Evolutionary conservation across 2,113 vertebrate species (phyloP).

Genomic region (Hippotragus niger): DNA sequence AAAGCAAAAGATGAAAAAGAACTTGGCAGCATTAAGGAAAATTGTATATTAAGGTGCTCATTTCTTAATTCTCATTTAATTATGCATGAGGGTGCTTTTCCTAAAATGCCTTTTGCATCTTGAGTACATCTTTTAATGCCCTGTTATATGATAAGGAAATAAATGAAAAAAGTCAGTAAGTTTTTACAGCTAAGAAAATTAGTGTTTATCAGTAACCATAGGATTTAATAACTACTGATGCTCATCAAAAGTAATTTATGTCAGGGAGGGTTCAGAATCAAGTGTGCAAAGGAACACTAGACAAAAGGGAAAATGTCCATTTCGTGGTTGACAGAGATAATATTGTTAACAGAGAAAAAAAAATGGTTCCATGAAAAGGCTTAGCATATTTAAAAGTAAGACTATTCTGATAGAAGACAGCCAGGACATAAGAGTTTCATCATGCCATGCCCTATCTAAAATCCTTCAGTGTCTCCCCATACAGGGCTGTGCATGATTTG

Average conservation of each 20-base stretch:
- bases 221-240: background rate
- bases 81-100: background rate
- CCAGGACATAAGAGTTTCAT: background rate
- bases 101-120: background rate
- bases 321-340: background rate
- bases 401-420: background rate
- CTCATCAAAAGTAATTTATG: slow-evolving; percentile 5
- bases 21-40: background rate
- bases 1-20: background rate
- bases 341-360: background rate
- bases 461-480: background rate
- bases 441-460: background rate
- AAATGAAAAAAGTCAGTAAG: background rate
- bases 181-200: background rate
- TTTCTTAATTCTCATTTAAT: slow-evolving; percentile 1
- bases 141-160: background rate
- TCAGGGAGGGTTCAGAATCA: background rate
- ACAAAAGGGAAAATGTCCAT: background rate
- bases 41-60: background rate
- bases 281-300: background rate
- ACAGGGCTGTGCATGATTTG: background rate
- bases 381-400: slow-evolving; percentile 24
- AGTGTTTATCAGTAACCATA: background rate
- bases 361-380: background rate
- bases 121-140: background rate